Percentiles rank a stretch among this genome's conserved stretches.
phyloP scores from a whole-genome alignment of 1,140 invertebrate species.

The Cheumatopsyche charites region DNA sequence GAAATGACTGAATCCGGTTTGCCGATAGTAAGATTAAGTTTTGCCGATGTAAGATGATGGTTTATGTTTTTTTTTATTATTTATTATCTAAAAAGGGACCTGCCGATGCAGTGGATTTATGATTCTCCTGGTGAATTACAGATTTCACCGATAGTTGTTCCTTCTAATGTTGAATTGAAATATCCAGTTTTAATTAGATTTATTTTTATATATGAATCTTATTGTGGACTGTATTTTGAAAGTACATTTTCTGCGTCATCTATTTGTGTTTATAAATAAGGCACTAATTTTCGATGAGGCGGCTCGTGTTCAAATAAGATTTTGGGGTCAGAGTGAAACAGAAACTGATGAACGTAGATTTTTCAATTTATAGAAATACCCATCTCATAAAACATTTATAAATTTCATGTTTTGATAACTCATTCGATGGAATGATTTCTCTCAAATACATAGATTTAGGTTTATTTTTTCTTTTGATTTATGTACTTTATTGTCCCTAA shows the following conservation, averaged over 20 bases:
- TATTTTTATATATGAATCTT: conserved; percentile 29
- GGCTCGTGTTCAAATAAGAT: no score
- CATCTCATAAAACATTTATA: no score
- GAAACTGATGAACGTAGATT: no score
- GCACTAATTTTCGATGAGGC: not conserved
- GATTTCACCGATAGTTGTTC: conserved; percentile 15
- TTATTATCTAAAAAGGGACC: conserved; percentile 26
- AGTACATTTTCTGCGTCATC: not conserved
- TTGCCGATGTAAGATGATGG: not conserved
- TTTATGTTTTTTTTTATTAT: conserved; percentile 9
- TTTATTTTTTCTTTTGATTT: no score
- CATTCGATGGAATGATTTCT: no score
- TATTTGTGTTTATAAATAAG: not conserved
- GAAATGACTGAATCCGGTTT: conserved; percentile 22
- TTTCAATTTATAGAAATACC: no score
- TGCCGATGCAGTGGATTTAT: conserved; percentile 9
- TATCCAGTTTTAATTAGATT: conserved; percentile 29
- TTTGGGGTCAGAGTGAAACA: no score
- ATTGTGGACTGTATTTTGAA: not conserved
- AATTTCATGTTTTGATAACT: no score
- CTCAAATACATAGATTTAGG: no score
- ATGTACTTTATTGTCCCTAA: no score
- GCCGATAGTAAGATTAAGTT: conserved; percentile 27
- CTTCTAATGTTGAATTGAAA: conserved; percentile 23
- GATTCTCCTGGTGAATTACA: conserved; percentile 9